Conservation (phyloP, 2,888 invertebrate genomes). For the Imbricaverruca yamaguchii region DNA sequence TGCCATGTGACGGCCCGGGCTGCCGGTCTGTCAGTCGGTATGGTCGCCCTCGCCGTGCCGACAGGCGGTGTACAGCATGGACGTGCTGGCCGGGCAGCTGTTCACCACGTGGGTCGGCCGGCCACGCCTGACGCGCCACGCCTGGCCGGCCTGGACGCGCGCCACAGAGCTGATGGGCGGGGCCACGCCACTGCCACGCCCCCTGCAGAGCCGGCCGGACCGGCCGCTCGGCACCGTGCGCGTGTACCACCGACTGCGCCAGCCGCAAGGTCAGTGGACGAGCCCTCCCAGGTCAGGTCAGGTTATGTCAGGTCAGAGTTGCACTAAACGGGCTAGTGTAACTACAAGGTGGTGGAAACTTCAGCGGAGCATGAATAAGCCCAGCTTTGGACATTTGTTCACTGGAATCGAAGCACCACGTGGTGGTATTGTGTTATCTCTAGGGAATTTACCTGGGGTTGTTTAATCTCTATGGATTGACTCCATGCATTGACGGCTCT, state of each 20-base stretch:
- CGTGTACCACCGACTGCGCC: constrained; percentile 66
- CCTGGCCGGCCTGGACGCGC: constrained; percentile 49
- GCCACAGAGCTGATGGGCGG: constrained; percentile 65
- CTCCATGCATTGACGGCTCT: too few relatives aligned
- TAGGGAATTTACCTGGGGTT: too few relatives aligned
- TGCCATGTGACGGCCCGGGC: too few relatives aligned
- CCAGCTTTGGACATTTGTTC: too few relatives aligned
- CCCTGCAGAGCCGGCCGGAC: constrained; percentile 37
- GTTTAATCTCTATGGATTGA: too few relatives aligned
- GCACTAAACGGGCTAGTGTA: too few relatives aligned
- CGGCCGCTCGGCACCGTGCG: constrained; percentile 57
- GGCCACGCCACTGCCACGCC: constrained; percentile 56
- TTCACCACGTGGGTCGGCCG: constrained; percentile 32
- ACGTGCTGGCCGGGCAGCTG: constrained; percentile 7
- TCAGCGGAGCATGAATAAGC: too few relatives aligned
- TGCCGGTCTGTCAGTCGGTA: not conserved
- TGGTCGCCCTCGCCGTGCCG: not conserved
- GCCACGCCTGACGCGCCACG: constrained; percentile 40
- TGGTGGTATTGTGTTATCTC: too few relatives aligned
- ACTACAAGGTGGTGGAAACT: too few relatives aligned
- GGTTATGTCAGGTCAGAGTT: too few relatives aligned
- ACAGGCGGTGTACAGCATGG: not conserved
- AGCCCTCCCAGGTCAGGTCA: too few relatives aligned
- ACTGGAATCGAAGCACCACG: too few relatives aligned
- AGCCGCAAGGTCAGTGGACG: constrained; percentile 56